Evolutionary conservation across 1,140 invertebrate species (phyloP).

Genomic region (Tetramorium parvispinum): DNA sequence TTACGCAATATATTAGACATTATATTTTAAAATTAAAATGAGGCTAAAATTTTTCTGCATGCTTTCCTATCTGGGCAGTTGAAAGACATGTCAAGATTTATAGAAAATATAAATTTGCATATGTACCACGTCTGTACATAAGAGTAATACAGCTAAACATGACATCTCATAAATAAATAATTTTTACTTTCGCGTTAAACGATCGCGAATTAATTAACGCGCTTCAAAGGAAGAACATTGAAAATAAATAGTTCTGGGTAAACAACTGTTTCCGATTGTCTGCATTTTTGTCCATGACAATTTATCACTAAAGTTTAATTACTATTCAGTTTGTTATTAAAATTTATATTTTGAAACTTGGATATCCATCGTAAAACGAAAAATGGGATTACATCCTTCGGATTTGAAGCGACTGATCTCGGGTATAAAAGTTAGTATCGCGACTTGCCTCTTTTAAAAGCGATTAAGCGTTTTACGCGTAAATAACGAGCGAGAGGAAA

Average conservation of each 20-base stretch:
- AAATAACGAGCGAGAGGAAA: slow-evolving; percentile 42
- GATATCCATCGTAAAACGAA: not conserved
- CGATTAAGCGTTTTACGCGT: slow-evolving; percentile 42
- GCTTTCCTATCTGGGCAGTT: too few relatives aligned
- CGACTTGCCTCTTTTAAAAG: slow-evolving; percentile 13
- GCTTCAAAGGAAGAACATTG: not conserved
- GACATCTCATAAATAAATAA: not conserved
- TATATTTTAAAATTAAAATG: too few relatives aligned
- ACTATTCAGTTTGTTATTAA: not conserved
- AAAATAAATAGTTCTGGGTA: not conserved
- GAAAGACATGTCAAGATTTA: not conserved
- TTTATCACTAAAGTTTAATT: not conserved
- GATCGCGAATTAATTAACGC: not conserved
- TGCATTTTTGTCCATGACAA: not conserved
- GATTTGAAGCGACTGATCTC: not conserved
- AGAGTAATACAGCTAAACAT: not conserved
- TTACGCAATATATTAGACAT: too few relatives aligned
- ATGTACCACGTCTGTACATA: not conserved
- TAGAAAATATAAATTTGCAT: not conserved
- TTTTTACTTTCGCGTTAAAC: not conserved
- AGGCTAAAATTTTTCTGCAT: too few relatives aligned
- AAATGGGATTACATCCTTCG: not conserved
- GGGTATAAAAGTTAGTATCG: slow-evolving; percentile 14
- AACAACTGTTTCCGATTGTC: not conserved
- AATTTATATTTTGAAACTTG: not conserved